Evolutionary conservation across 2,888 invertebrate genomes (phyloP), one percentile per base, ranked within the genome.

Genomic region (Scrobipalpa costella): DNA sequence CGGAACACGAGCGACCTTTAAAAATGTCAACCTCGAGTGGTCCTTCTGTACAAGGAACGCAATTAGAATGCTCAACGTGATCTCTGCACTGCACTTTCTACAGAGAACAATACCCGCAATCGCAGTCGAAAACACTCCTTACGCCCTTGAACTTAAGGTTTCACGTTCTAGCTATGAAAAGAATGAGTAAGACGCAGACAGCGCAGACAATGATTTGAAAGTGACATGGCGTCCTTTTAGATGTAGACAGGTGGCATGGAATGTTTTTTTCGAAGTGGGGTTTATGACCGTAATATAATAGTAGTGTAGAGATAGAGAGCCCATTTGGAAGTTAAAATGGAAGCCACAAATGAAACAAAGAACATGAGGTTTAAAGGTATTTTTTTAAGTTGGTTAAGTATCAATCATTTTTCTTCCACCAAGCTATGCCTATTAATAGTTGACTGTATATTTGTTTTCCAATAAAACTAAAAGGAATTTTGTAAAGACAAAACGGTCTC

Each of bases 71-170:
- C 82, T 73, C 64, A 75, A 71, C 79, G 74, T 80, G 83, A 78
- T 80, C 76, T 73, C 71, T 73, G 76, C 77, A 77, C 75, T 79
- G 80, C 79, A 83, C 85, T 86, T 85, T 86, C 85, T 85, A 84
- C 72, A 69, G 55, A 70, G 68, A 80, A 84, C 82, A 83, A 85
- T 79, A 72, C 67, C 67, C 69, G 61, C 62, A 57, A 67, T 67
- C 50, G 63, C 69, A 70, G 65, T 67, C 68, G 70, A 73, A 73
- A 69, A 71, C 63, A 63, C 65, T 67, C 70, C 76, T 73, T 82
- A 73, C 62, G 8, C 57, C 64, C 15, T 49, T 44, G 36, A 38
- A 19, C 62, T 64, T 74, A 81, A 73, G 74, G 70, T 65, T 63
- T 75, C 81, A 73, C 74, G 70, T 66, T 63, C 57, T 44, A 44